phyloP scores from a whole-genome alignment of 1,140 invertebrate genomes.

The Drosophila micromelanica region DNA sequence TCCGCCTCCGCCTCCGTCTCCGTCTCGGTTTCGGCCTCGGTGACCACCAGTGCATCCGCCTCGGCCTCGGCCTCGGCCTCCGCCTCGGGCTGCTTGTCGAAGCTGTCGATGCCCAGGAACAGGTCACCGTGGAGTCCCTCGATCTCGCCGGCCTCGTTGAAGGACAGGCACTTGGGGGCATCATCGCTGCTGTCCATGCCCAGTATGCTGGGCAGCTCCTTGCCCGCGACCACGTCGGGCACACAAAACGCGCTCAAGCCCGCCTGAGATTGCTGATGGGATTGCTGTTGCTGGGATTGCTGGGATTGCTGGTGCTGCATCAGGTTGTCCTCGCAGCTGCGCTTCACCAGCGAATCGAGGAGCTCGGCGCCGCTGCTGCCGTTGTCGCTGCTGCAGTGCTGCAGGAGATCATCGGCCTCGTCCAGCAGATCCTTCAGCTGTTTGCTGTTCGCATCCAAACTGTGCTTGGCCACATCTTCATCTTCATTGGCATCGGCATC shows the following conservation, averaged over 20 bases:
- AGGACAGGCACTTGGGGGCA: slow-evolving; percentile 83
- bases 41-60: neutral
- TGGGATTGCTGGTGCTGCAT: slow-evolving; percentile 58
- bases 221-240: slow-evolving; percentile 85
- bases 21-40: neutral
- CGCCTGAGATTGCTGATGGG: neutral
- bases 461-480: slow-evolving; percentile 4
- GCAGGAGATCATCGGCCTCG: slow-evolving; percentile 84
- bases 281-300: slow-evolving; percentile 35
- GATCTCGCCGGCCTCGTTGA: slow-evolving; percentile 83
- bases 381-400: slow-evolving; percentile 86
- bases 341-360: slow-evolving; percentile 86
- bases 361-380: slow-evolving; percentile 84
- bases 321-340: slow-evolving; percentile 86
- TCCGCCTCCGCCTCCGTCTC: neutral
- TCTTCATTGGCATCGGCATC: neutral
- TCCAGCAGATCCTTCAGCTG: slow-evolving; percentile 82
- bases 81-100: slow-evolving; percentile 69
- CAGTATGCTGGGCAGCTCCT: slow-evolving; percentile 69
- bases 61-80: neutral
- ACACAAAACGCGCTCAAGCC: slow-evolving; percentile 75
- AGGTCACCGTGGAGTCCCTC: slow-evolving; percentile 80
- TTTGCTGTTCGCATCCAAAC: slow-evolving; percentile 73
- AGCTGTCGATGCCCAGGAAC: slow-evolving; percentile 71
- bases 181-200: slow-evolving; percentile 84